Evolutionary conservation across 2,797 vertebrate genomes (phyloP).

Genomic region (Morelia viridis): DNA sequence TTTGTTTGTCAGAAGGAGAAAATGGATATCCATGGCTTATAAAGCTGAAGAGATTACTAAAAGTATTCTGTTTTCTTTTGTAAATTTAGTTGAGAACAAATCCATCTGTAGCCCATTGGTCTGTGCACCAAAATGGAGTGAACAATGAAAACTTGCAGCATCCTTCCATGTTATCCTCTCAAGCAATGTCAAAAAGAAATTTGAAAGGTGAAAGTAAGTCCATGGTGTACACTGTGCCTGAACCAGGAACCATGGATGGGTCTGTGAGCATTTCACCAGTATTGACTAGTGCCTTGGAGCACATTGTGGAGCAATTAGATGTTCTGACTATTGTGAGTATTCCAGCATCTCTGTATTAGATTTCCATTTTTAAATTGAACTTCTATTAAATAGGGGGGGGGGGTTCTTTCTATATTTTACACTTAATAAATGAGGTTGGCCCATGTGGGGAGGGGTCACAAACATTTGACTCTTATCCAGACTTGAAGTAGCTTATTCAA

Average conservation of each 20-base stretch:
- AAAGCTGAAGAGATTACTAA: conserved; percentile 40
- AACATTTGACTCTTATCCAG: not conserved
- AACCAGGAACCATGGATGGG: conserved; percentile 55
- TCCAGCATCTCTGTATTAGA: not conserved
- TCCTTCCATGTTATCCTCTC: conserved; percentile 40
- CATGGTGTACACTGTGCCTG: not conserved
- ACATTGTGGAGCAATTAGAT: conserved; percentile 87
- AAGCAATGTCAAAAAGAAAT: conserved; percentile 59
- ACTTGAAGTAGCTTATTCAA: not conserved
- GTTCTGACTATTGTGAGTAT: conserved; percentile 85
- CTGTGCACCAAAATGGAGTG: conserved; percentile 42
- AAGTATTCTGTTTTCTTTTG: conserved; percentile 39
- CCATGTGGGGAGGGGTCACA: not conserved
- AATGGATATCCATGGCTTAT: conserved; percentile 61
- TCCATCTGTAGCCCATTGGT: conserved; percentile 43
- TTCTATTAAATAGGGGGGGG: not conserved
- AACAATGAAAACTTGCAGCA: conserved; percentile 51
- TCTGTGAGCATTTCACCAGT: conserved; percentile 64
- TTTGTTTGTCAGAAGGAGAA: conserved; percentile 21
- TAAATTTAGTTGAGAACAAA: conserved; percentile 48
- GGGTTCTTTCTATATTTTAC: not conserved
- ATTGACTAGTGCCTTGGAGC: conserved; percentile 78
- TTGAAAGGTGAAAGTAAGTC: conserved; percentile 49
- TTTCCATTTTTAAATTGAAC: not conserved
- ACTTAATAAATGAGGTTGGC: not conserved